Percentiles rank a stretch among this genome's conserved stretches.
Evolutionary conservation across 2,888 invertebrate genomes (phyloP).

Genomic region (Nudaria mundana): DNA sequence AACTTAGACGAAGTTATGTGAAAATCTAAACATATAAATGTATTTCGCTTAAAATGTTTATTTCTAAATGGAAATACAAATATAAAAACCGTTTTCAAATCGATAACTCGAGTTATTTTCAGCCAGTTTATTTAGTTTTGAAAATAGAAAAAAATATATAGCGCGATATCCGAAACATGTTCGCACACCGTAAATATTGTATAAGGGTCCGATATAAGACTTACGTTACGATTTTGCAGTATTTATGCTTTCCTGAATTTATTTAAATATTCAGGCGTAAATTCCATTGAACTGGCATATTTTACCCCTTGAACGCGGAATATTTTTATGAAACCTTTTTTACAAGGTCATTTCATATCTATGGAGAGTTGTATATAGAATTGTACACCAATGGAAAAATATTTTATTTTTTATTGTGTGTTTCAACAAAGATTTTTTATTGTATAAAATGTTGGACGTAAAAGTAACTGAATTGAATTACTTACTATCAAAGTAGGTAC

Average conservation of each 20-base stretch:
- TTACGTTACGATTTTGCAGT: conserved; percentile 4
- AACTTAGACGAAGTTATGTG: no score
- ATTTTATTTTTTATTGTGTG: no score
- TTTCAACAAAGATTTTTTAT: no score
- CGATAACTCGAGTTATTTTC: no score
- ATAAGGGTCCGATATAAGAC: conserved; percentile 7
- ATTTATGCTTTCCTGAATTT: conserved; percentile 10
- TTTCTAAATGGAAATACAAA: no score
- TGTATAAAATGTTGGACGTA: no score
- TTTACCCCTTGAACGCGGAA: not conserved
- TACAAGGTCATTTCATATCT: not conserved
- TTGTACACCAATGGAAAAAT: not conserved
- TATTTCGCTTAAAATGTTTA: no score
- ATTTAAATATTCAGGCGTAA: conserved; percentile 9
- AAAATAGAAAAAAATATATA: conserved; percentile 1
- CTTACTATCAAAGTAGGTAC: no score
- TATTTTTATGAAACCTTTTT: not conserved
- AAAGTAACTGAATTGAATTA: no score
- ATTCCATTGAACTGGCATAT: not conserved
- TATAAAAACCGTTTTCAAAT: no score
- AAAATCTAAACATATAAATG: no score
- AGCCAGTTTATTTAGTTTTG: not conserved
- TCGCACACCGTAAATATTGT: conserved; percentile 6
- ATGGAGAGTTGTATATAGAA: not conserved
- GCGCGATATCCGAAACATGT: conserved; percentile 4